A percentile compares a stretch with the other conserved stretches of the same genome.
These are phyloP conservation scores for Microcebus griseorufus DNA, from an alignment of 2,113 vertebrate species.

Conservation along the genomic window DNA sequence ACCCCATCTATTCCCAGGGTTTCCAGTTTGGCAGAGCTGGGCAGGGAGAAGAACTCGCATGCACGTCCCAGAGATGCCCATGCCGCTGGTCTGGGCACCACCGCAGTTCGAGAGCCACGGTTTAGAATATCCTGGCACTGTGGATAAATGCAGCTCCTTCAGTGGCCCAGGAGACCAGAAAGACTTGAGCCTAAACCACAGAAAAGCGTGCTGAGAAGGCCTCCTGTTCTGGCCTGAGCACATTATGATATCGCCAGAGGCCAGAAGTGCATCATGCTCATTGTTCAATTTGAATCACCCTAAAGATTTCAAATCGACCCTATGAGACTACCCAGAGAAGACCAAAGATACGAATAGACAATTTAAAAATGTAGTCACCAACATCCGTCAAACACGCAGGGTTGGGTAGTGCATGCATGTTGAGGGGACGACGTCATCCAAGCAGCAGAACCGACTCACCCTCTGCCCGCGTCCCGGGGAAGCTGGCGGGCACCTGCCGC, in stretches of 20 bases:
- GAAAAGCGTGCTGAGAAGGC: not conserved
- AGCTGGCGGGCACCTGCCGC: not conserved
- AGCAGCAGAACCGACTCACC: accelerated
- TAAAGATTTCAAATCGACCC: not conserved
- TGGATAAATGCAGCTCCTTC: accelerated
- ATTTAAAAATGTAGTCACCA: not conserved
- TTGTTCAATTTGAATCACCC: not conserved
- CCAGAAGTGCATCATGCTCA: accelerated
- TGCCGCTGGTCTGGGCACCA: accelerated
- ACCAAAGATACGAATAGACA: too few species aligned
- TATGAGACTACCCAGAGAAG: not conserved
- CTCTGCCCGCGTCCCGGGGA: accelerated
- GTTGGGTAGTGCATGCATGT: accelerated
- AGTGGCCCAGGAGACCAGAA: accelerated
- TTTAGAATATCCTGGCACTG: not conserved
- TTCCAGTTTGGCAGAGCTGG: too few species aligned
- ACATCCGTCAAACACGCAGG: not conserved
- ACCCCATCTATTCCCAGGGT: too few species aligned
- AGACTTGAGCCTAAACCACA: too few species aligned
- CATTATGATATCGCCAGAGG: too few species aligned
- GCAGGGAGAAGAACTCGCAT: too few species aligned
- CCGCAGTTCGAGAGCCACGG: not conserved
- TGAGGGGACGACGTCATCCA: not conserved
- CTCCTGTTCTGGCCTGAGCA: accelerated
- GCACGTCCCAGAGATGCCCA: too few species aligned